Percentiles rank a stretch among this genome's conserved stretches.
phyloP scores from a whole-genome alignment of 2,888 invertebrate species.

The Agrochola litura region DNA sequence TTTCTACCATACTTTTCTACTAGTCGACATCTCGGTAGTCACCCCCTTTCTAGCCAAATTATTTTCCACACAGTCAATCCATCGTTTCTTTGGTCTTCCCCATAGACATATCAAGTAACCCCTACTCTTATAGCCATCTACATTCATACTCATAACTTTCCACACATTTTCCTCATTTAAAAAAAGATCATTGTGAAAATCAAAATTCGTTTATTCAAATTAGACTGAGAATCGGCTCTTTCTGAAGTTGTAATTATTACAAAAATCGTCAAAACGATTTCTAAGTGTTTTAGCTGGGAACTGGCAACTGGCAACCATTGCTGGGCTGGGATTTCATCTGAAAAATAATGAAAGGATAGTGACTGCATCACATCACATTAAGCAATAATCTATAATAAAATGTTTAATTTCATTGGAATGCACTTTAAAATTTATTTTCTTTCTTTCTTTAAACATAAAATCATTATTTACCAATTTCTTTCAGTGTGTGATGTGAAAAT shows the following conservation, averaged over 20 bases:
- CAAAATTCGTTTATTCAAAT: not conserved
- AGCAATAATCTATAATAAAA: not conserved
- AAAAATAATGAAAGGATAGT: not conserved
- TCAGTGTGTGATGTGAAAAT: too few species aligned
- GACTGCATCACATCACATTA: not conserved
- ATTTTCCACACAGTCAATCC: too few species aligned
- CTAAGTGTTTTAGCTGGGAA: not conserved
- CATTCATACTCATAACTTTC: not conserved
- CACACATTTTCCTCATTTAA: not conserved
- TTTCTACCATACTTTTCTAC: too few species aligned
- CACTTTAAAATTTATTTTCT: too few species aligned
- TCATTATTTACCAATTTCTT: too few species aligned
- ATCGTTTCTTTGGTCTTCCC: too few species aligned
- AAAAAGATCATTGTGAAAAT: not conserved
- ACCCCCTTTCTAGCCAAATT: too few species aligned
- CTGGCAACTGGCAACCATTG: not conserved
- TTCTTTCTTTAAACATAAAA: too few species aligned
- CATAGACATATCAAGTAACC: too few species aligned
- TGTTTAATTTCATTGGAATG: not conserved
- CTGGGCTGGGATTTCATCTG: not conserved
- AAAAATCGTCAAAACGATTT: not conserved
- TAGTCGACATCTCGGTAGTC: not conserved
- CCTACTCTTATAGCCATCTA: not conserved
- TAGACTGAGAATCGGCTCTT: not conserved
- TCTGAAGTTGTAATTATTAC: not conserved